These are phyloP conservation scores for Chloebia gouldiae DNA, from an alignment of 2,113 vertebrate genomes.

Conservation along the genomic window DNA sequence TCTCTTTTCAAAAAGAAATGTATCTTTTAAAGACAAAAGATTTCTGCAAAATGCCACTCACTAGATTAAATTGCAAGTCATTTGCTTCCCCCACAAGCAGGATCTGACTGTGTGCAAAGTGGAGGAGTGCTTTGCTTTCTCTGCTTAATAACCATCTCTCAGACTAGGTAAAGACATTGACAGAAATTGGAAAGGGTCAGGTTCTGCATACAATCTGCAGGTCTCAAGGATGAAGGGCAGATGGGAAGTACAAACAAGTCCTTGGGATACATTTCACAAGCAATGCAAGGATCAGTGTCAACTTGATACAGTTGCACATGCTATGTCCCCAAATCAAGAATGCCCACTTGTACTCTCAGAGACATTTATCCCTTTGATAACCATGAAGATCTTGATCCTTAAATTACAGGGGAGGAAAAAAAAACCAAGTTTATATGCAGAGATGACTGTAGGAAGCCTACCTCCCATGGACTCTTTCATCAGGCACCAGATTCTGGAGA, in stretches of 20 bases:
- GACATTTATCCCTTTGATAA: not conserved
- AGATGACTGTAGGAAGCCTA: not conserved
- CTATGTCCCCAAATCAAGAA: not conserved
- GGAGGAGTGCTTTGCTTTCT: slow-evolving; percentile 19
- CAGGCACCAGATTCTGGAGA: not conserved
- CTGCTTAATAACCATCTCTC: slow-evolving; percentile 4
- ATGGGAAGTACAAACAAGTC: not conserved
- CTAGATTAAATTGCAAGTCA: not conserved
- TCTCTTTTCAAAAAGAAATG: not conserved
- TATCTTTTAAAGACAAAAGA: not conserved
- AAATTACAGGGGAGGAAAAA: not conserved
- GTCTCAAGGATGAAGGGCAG: not conserved
- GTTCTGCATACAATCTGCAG: not conserved
- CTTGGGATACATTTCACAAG: not conserved
- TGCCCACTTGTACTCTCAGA: not conserved
- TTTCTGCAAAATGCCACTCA: not conserved
- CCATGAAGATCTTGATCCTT: not conserved
- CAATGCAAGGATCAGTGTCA: not conserved
- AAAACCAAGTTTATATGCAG: not conserved
- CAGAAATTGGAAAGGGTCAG: not conserved
- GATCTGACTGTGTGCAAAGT: not conserved
- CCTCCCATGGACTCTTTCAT: not conserved
- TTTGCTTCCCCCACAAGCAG: not conserved
- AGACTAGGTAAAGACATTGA: not conserved
- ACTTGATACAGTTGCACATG: not conserved